Base-by-base conservation (phyloP, 2,888 invertebrate genomes). In the Melikaiella ostensackeni region DNA sequence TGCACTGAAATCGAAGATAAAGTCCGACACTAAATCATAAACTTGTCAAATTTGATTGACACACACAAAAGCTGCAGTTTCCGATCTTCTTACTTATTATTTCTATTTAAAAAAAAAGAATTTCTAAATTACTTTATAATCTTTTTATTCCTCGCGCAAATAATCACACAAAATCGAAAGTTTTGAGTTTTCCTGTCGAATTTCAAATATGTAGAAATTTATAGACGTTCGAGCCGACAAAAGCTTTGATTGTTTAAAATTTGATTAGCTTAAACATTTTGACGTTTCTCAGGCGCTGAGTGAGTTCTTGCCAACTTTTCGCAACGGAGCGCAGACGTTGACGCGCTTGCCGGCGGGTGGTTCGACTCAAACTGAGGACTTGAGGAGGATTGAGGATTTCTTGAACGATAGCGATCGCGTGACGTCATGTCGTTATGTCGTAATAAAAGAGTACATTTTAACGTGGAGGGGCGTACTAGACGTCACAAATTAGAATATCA, bases 371-470 rank as follows among this genome's bases (percentile, higher is more conserved):
- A 70, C 70, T 70, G 30, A 30, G 30, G 30, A 30, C 30, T 30
- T 30, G 38, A 38, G 5, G 16, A n/a, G 16, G n/a, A n/a, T 8
- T n/a, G 50, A 24, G 64, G 21, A 35, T 35, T n/a, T 8, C 13
- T 38, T 66, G 42, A 42, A 50, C 70, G 46, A 46, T 70, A 50
- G 70, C 50, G 27, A 66, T 66, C 66, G 42, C 66, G 46, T 66
- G 27, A 70, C 70, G 70, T 70, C 70, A 70, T 27, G 50, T 50
- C 46, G 42, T 42, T 27, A 70, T 70, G 50, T 70, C 50, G 70
- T 70, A 70, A 50, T 70, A 30, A 70, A 70, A 30, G 42, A 64
- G 64, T 64, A 16, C 16, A 64, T 30, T 38, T 21, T 21, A 16
- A 1, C 6, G 66, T 46, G 50, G 70, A 30, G 46, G 70, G 70